These are phyloP conservation scores for Cariama cristata DNA, from an alignment of 2,113 vertebrate genomes.

Conservation along the genomic window DNA sequence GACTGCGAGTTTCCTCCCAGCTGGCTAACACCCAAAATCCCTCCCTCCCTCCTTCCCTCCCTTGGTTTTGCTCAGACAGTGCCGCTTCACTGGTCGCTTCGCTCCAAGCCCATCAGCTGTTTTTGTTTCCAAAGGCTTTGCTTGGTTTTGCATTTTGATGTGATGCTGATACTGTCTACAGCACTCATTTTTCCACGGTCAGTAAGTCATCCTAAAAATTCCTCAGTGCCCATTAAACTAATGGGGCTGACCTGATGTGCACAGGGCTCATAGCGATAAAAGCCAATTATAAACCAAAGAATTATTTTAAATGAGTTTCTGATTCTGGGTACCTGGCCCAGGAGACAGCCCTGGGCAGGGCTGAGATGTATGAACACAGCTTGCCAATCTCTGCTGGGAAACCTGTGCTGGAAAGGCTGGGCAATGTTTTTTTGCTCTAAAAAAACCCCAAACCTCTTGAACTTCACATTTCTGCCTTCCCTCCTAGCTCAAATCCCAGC, in stretches of 20 bases:
- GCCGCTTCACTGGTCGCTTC: neutral
- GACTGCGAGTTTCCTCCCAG: neutral
- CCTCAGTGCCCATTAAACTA: slow-evolving; percentile 45
- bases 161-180: slow-evolving; percentile 15
- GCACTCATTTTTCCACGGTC: slow-evolving; percentile 1
- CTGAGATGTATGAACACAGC: neutral
- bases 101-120: slow-evolving; percentile 46
- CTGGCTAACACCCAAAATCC: neutral
- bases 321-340: neutral
- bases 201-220: slow-evolving; percentile 59
- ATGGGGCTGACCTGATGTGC: slow-evolving; percentile 12
- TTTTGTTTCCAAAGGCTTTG: slow-evolving; percentile 41
- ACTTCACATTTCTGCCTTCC: slow-evolving; percentile 6
- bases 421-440: neutral
- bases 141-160: slow-evolving; percentile 27
- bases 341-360: neutral
- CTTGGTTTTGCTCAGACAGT: neutral
- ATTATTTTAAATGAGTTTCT: slow-evolving; percentile 18
- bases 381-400: neutral
- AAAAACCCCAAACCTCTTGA: neutral
- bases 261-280: neutral
- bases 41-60: neutral
- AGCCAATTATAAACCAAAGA: slow-evolving; percentile 9
- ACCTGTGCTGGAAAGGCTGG: neutral
- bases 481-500: neutral